phyloP scores from a whole-genome alignment of 2,113 vertebrate genomes.

The Colistium nudipinnis region DNA sequence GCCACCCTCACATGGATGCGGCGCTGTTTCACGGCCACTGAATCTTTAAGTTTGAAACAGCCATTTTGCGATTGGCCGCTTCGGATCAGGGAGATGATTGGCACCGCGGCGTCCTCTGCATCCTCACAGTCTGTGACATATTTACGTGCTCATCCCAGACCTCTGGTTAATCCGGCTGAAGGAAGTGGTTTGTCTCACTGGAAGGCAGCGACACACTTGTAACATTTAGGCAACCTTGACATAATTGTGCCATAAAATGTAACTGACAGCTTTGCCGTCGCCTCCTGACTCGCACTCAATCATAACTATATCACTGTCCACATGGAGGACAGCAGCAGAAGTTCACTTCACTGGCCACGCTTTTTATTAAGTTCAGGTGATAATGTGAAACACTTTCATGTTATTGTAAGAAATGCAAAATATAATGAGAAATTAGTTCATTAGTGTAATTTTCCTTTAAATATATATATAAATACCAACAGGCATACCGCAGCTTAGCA shows the following conservation, averaged over 20 bases:
- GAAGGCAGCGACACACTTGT: slow-evolving; percentile 57
- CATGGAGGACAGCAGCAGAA: slow-evolving; percentile 52
- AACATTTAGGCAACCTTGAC: slow-evolving; percentile 75
- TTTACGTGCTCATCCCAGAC: not conserved
- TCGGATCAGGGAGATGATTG: slow-evolving; percentile 28
- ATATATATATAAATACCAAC: too few relatives aligned
- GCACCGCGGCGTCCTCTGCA: slow-evolving; percentile 21
- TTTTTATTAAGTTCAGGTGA: slow-evolving; percentile 25
- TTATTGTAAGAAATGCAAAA: not conserved
- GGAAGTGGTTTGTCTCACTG: slow-evolving; percentile 34
- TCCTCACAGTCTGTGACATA: slow-evolving; percentile 11
- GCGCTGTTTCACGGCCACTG: slow-evolving; percentile 49
- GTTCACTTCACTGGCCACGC: slow-evolving; percentile 18
- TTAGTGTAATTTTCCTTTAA: too few relatives aligned
- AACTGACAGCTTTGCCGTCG: slow-evolving; percentile 66
- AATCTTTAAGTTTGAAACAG: slow-evolving; percentile 45
- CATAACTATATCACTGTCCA: slow-evolving; percentile 57
- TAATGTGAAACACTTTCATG: slow-evolving; percentile 9
- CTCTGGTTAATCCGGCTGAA: slow-evolving; percentile 15
- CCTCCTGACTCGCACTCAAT: slow-evolving; percentile 62
- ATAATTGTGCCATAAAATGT: slow-evolving; percentile 72
- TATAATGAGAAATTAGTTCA: too few relatives aligned
- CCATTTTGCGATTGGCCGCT: slow-evolving; percentile 24
- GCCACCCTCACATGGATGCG: slow-evolving; percentile 52
- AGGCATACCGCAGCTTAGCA: too few relatives aligned